A percentile compares a stretch with the other conserved stretches of the same genome.
These are phyloP conservation scores for Parotocinclus haroldoi DNA, from an alignment of 2,797 vertebrate genomes.

Conservation along the genomic window DNA sequence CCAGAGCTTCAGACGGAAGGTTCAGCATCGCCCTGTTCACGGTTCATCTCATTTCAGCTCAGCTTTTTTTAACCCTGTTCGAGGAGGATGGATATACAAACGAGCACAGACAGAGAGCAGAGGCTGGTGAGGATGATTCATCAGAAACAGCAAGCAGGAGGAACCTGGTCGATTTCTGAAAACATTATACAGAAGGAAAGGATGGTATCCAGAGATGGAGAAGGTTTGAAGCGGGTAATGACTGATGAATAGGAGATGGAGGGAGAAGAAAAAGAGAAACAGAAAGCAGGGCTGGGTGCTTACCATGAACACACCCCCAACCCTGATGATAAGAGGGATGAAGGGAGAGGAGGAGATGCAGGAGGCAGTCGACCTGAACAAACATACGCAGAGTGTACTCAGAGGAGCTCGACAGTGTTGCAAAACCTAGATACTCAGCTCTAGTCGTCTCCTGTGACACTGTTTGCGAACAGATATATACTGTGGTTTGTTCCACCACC, in stretches of 20 bases:
- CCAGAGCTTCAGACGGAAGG: conserved; percentile 32
- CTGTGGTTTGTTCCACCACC: conserved; percentile 52
- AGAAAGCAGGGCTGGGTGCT: conserved; percentile 52
- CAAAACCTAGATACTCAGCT: conserved; percentile 23
- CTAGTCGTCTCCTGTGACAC: conserved; percentile 10
- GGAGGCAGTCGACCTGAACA: conserved; percentile 32
- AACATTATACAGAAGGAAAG: neutral
- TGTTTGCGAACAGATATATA: neutral
- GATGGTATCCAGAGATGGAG: conserved; percentile 7
- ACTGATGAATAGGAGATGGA: neutral
- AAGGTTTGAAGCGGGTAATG: conserved; percentile 15
- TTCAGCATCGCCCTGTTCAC: conserved; percentile 32
- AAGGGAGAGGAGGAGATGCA: conserved; percentile 50
- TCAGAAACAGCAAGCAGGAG: conserved; percentile 26
- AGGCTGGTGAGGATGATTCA: conserved; percentile 24
- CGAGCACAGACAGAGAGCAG: conserved; percentile 6
- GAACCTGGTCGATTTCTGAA: conserved; percentile 1
- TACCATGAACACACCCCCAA: conserved; percentile 64
- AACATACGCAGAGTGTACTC: conserved; percentile 28
- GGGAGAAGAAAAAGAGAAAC: conserved; percentile 30
- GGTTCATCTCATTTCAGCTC: conserved; percentile 20
- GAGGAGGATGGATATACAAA: conserved; percentile 5
- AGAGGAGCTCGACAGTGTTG: conserved; percentile 24
- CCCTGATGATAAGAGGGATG: conserved; percentile 41
- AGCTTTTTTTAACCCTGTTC: conserved; percentile 3